Conservation (phyloP, 2,888 invertebrate genomes). For the Drosophila phalerata region DNA sequence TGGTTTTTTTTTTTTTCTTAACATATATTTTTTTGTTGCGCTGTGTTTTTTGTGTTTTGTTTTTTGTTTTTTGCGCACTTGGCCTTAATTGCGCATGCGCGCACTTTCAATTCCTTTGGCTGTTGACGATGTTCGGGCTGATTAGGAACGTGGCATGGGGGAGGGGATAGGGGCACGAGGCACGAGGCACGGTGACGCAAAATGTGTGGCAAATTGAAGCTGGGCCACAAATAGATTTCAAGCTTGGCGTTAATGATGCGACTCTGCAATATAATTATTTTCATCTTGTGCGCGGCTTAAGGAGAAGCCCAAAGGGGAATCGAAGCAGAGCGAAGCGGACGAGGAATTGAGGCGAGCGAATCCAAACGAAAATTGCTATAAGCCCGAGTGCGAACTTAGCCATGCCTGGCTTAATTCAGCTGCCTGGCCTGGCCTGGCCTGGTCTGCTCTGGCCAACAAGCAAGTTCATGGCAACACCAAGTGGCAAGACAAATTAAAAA, state of each 20-base stretch:
- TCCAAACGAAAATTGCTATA: conserved; percentile 62
- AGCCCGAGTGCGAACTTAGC: conserved; percentile 22
- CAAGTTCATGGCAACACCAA: conserved; percentile 51
- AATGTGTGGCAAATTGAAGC: conserved; percentile 71
- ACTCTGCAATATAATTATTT: conserved; percentile 60
- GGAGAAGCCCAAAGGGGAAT: neutral
- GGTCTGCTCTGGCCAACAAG: conserved; percentile 24
- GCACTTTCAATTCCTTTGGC: conserved; percentile 81
- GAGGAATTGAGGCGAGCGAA: conserved; percentile 45
- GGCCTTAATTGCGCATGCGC: conserved; percentile 78
- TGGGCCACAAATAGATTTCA: conserved; percentile 62
- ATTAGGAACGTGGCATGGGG: conserved; percentile 16
- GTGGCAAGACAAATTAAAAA: conserved; percentile 8
- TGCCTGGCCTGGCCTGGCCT: conserved; percentile 8
- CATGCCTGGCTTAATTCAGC: conserved; percentile 7
- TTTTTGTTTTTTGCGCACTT: conserved; percentile 65
- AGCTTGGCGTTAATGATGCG: conserved; percentile 56
- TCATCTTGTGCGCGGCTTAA: conserved; percentile 1
- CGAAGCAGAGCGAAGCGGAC: neutral
- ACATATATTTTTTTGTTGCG: conserved; percentile 17
- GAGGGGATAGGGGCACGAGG: neutral
- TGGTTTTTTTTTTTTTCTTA: conserved; percentile 25
- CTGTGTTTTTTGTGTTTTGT: conserved; percentile 32
- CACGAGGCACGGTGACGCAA: neutral
- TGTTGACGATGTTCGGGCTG: conserved; percentile 22